phyloP scores from a whole-genome alignment of 2,888 invertebrate genomes.

The Eupithecia subfuscata region DNA sequence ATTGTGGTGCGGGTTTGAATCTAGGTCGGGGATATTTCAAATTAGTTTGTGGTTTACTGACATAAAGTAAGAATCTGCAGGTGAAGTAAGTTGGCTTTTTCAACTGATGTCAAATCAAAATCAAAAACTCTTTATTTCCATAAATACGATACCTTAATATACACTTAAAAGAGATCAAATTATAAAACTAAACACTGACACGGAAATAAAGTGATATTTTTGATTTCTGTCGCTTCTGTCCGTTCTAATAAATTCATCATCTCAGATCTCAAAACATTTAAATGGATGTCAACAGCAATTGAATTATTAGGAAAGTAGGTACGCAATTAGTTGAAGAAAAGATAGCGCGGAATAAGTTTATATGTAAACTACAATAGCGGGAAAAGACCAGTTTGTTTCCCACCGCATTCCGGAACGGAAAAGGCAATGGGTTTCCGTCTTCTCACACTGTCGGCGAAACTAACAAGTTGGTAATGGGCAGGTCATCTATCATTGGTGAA shows the following conservation, averaged over 20 bases:
- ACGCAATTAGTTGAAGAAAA: conserved; percentile 38
- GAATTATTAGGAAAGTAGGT: neutral
- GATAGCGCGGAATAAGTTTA: conserved; percentile 52
- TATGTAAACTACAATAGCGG: conserved; percentile 29
- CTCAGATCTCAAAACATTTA: neutral
- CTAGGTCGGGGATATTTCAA: conserved; percentile 62
- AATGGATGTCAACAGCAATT: neutral
- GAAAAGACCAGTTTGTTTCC: conserved; percentile 43
- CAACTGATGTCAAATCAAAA: no score
- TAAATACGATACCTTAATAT: no score
- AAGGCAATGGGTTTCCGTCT: conserved; percentile 51
- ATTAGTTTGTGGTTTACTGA: conserved; percentile 44
- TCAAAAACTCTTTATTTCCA: no score
- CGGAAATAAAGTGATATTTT: no score
- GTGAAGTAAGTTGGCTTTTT: no score
- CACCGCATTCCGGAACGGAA: conserved; percentile 60
- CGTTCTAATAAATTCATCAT: neutral
- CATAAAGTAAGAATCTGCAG: no score
- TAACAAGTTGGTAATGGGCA: conserved; percentile 25
- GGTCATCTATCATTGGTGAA: conserved; percentile 21
- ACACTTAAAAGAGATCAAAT: no score
- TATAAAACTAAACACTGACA: no score
- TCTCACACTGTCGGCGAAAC: conserved; percentile 43
- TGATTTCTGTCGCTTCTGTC: no score
- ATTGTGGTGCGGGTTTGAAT: conserved; percentile 51